phyloP scores from a whole-genome alignment of 2,888 invertebrate genomes.

The Andricus curvator region DNA sequence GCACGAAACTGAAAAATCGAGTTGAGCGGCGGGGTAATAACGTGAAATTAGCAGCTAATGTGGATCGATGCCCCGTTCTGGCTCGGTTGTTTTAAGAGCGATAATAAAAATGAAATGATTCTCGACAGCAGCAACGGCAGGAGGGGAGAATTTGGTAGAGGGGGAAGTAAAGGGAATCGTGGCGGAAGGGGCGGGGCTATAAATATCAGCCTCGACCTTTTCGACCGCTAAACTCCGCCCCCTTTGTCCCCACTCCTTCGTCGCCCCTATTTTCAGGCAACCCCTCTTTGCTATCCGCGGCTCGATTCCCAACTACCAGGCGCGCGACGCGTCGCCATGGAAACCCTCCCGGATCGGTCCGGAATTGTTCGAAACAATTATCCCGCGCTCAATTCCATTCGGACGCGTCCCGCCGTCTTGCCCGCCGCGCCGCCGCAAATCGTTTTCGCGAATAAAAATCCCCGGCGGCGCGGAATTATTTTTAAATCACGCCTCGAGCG shows the following conservation, averaged over 20 bases:
- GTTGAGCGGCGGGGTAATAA: constrained; percentile 66
- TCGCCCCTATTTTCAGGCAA: constrained; percentile 48
- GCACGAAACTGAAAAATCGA: constrained; percentile 70
- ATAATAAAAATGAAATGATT: constrained; percentile 77
- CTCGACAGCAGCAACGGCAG: constrained; percentile 49
- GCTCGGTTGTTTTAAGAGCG: constrained; percentile 67
- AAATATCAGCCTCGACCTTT: constrained; percentile 66
- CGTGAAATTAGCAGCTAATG: constrained; percentile 75
- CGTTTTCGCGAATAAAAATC: constrained; percentile 73
- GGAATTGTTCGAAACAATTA: constrained; percentile 78
- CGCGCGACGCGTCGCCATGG: constrained; percentile 71
- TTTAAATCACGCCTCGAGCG: constrained; percentile 64
- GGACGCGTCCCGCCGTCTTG: constrained; percentile 60
- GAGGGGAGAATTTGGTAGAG: constrained; percentile 47
- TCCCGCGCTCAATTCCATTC: constrained; percentile 76
- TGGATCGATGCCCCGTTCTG: constrained; percentile 72
- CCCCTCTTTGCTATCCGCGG: constrained; percentile 36
- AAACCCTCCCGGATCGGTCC: constrained; percentile 67
- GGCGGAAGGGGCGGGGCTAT: constrained; percentile 66
- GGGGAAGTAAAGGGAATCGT: constrained; percentile 49
- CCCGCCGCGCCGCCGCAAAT: constrained; percentile 62
- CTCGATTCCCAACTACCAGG: constrained; percentile 51
- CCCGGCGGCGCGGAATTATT: constrained; percentile 66
- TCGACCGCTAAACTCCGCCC: constrained; percentile 68
- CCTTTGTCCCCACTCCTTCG: constrained; percentile 55